Conservation (phyloP, 2,113 vertebrate genomes). For the Lycaon pictus region DNA sequence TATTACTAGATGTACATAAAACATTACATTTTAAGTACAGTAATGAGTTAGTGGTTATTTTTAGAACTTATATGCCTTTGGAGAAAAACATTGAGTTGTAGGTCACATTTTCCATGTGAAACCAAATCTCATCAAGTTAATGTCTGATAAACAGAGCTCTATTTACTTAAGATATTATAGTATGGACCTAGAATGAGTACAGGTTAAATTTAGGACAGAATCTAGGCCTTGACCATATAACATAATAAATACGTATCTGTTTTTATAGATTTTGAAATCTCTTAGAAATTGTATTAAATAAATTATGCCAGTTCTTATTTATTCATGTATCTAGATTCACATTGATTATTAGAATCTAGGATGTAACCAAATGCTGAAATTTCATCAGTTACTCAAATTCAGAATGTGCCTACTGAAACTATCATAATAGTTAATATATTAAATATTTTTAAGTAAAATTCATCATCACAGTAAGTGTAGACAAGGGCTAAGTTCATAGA, state of each 20-base stretch:
- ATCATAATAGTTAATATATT: neutral
- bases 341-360: neutral
- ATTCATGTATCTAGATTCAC: neutral
- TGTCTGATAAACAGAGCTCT: neutral
- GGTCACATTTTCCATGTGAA: neutral
- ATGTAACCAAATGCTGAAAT: neutral
- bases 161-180: neutral
- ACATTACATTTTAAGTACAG: neutral
- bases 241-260: neutral
- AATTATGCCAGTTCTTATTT: slow-evolving; percentile 30
- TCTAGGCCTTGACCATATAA: neutral
- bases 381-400: slow-evolving; percentile 5
- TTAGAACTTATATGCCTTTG: slow-evolving; percentile 40
- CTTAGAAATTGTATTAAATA: neutral
- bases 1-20: slow-evolving; percentile 10
- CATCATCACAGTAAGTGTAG: neutral
- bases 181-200: neutral
- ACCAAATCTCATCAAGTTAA: neutral
- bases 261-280: slow-evolving; percentile 12
- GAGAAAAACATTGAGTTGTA: neutral
- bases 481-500: neutral
- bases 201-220: slow-evolving; percentile 2
- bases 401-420: neutral
- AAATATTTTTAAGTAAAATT: slow-evolving; percentile 35
- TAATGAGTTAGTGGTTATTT: slow-evolving; percentile 20